Evolutionary conservation across 2,888 invertebrate species (phyloP).

Genomic region (Leptopilina myrica): DNA sequence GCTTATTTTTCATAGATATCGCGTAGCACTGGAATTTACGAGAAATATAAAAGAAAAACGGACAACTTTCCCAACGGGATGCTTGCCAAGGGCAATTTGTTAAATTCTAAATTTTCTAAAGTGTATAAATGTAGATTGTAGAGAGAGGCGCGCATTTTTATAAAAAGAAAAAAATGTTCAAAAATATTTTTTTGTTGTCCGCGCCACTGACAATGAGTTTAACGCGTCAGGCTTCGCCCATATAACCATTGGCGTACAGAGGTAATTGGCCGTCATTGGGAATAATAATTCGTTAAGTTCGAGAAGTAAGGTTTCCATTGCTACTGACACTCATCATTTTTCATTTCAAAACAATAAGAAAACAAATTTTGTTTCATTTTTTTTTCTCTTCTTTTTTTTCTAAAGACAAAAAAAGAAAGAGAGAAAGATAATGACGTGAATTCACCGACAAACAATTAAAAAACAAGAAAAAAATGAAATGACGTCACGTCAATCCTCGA

Average conservation of each 20-base stretch:
- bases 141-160: constrained; percentile 25
- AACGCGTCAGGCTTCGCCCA: constrained; percentile 56
- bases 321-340: constrained; percentile 23
- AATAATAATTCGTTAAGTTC: constrained; percentile 41
- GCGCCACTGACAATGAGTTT: constrained; percentile 65
- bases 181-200: constrained; percentile 53
- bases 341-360: not conserved
- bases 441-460: no score
- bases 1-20: constrained; percentile 4
- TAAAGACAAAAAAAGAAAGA: no score
- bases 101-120: constrained; percentile 63
- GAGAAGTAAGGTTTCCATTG: constrained; percentile 8
- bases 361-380: not conserved
- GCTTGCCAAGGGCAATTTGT: constrained; percentile 66
- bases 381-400: no score
- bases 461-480: not conserved
- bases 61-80: constrained; percentile 50
- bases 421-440: no score
- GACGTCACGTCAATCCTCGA: not conserved
- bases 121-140: constrained; percentile 27
- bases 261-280: constrained; percentile 39
- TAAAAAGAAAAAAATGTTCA: constrained; percentile 27
- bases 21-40: constrained; percentile 42
- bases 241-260: constrained; percentile 35
- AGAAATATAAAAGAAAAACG: constrained; percentile 43